Evolutionary conservation across 2,113 vertebrate genomes (phyloP).

Genomic region (Trinectes maculatus): DNA sequence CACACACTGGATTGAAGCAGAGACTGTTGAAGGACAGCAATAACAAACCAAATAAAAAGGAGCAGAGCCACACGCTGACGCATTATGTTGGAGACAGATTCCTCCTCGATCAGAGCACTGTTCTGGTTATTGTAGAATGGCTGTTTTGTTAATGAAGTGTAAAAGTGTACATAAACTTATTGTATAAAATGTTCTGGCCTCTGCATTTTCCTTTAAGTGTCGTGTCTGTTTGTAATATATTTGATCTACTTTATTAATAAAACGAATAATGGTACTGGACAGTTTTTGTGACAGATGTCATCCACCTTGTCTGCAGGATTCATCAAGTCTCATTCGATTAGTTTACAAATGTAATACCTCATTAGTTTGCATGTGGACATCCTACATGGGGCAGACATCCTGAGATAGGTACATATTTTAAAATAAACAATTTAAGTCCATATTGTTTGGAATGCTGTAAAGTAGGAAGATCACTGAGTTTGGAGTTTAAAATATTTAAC

Average conservation of each 20-base stretch:
- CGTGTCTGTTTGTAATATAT: conserved; percentile 13
- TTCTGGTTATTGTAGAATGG: conserved; percentile 72
- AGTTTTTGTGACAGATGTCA: not conserved
- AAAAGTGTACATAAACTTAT: conserved; percentile 86
- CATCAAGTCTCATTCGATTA: too few species aligned
- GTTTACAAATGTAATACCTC: too few species aligned
- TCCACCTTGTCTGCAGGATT: too few species aligned
- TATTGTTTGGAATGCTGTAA: too few species aligned
- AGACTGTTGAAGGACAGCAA: conserved; percentile 83
- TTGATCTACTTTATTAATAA: conserved; percentile 23
- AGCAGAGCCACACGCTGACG: conserved; percentile 68
- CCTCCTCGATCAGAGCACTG: conserved; percentile 67
- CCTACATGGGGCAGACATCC: too few species aligned
- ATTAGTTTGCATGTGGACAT: too few species aligned
- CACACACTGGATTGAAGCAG: conserved; percentile 67
- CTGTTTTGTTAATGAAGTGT: conserved; percentile 82
- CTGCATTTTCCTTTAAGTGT: conserved; percentile 34
- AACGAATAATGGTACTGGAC: not conserved
- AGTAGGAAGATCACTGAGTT: too few species aligned
- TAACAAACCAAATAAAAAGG: conserved; percentile 85
- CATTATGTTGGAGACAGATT: conserved; percentile 33
- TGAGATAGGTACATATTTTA: too few species aligned
- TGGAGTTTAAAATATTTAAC: too few species aligned
- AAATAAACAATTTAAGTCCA: too few species aligned
- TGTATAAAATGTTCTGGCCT: conserved; percentile 75